A percentile compares a stretch with the other conserved stretches of the same genome.
phyloP scores from a whole-genome alignment of 2,797 vertebrate genomes.

The Sphenopsis melanotis region DNA sequence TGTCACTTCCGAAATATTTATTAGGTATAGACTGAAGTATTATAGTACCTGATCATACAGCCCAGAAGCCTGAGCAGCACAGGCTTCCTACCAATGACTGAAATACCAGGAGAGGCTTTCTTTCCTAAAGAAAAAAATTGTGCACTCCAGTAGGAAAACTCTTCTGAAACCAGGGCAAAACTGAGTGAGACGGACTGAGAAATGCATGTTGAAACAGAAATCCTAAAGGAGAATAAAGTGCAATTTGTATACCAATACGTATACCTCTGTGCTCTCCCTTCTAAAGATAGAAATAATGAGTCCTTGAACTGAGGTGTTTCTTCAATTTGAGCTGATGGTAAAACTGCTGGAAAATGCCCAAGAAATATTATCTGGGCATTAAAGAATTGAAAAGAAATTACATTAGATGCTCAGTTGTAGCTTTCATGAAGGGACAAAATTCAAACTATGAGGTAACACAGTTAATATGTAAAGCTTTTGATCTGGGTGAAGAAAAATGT shows the following conservation, averaged over 20 bases:
- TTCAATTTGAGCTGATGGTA: background rate
- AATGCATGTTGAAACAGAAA: background rate
- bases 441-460: background rate
- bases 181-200: background rate
- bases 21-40: background rate
- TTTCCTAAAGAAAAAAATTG: background rate
- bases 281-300: background rate
- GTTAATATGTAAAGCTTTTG: background rate
- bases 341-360: background rate
- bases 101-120: background rate
- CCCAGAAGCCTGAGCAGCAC: background rate
- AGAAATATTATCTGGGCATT: background rate
- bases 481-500: background rate
- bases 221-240: background rate
- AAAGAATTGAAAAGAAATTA: background rate
- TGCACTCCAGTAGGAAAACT: background rate
- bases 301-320: background rate
- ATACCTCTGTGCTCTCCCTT: background rate
- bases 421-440: background rate
- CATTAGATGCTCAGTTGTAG: background rate
- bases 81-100: background rate
- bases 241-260: background rate
- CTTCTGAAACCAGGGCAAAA: background rate
- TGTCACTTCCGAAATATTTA: background rate
- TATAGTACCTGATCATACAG: background rate